phyloP scores from a whole-genome alignment of 2,888 invertebrate species.

The Nowickia ferox region DNA sequence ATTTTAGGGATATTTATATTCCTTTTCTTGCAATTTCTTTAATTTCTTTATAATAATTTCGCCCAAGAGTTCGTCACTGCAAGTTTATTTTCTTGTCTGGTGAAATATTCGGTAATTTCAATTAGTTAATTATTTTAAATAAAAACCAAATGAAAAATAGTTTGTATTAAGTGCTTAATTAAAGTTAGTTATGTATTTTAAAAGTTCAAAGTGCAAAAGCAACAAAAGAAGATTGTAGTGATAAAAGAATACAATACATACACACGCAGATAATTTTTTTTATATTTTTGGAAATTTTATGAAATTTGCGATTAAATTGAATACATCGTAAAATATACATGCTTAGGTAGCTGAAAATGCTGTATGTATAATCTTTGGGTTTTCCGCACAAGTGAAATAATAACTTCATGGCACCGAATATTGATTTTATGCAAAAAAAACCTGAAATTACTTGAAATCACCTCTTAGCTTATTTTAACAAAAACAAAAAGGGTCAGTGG shows the following conservation, averaged over 20 bases:
- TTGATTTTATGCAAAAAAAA: conserved; percentile 26
- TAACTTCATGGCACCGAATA: neutral
- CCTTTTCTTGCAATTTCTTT: conserved; percentile 9
- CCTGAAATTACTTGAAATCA: neutral
- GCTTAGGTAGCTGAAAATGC: neutral
- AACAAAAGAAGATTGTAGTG: neutral
- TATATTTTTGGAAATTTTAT: neutral
- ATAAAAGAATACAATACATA: neutral
- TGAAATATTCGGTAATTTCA: conserved; percentile 43
- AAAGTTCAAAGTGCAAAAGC: neutral
- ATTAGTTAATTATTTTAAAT: neutral
- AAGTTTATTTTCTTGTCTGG: conserved; percentile 47
- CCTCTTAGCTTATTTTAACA: neutral
- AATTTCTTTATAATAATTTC: conserved; percentile 17
- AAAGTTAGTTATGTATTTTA: neutral
- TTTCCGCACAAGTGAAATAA: neutral
- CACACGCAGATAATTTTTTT: neutral
- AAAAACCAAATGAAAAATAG: neutral
- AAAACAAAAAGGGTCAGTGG: neutral
- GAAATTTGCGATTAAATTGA: no score
- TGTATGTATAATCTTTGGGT: neutral
- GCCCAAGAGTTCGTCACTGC: conserved; percentile 46
- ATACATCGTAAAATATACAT: neutral
- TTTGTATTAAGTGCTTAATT: neutral
- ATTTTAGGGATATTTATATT: conserved; percentile 2